A percentile compares a stretch with the other conserved stretches of the same genome.
phyloP scores from a whole-genome alignment of 2,797 vertebrate genomes.

The Microhierax caerulescens region DNA sequence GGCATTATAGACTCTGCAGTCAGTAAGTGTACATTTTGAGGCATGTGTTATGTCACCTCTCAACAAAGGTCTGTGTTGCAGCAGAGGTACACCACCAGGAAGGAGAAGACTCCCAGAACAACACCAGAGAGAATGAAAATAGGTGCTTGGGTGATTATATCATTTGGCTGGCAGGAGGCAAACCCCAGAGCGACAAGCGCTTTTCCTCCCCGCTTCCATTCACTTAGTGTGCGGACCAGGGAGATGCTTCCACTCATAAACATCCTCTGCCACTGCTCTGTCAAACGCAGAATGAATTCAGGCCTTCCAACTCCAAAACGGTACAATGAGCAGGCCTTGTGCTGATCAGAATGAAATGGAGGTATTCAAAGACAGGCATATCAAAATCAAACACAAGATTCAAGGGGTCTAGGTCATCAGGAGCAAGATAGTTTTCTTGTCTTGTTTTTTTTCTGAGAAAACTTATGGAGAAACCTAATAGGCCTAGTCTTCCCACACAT shows the following conservation, averaged over 20 bases:
- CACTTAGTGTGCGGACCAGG: not conserved
- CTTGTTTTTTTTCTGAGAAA: not conserved
- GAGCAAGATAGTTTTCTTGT: not conserved
- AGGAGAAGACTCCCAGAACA: not conserved
- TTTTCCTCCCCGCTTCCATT: not conserved
- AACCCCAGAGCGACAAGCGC: fast-evolving
- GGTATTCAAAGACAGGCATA: not conserved
- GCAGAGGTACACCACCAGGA: not conserved
- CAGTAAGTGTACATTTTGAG: not conserved
- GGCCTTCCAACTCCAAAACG: not conserved
- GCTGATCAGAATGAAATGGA: not conserved
- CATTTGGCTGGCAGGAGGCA: not conserved
- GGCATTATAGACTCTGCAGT: not conserved
- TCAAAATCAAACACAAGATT: not conserved
- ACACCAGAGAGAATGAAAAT: not conserved
- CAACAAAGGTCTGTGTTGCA: not conserved
- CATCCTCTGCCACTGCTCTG: not conserved
- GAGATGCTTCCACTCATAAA: not conserved
- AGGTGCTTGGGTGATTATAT: not conserved
- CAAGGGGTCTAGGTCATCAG: not conserved
- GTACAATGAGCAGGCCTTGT: not conserved
- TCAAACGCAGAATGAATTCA: not conserved
- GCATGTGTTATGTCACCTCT: not conserved
- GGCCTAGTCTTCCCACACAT: not conserved
- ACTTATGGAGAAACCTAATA: not conserved